Base-by-base conservation (phyloP, 2,113 vertebrate species). In the Syrmaticus mikado region DNA sequence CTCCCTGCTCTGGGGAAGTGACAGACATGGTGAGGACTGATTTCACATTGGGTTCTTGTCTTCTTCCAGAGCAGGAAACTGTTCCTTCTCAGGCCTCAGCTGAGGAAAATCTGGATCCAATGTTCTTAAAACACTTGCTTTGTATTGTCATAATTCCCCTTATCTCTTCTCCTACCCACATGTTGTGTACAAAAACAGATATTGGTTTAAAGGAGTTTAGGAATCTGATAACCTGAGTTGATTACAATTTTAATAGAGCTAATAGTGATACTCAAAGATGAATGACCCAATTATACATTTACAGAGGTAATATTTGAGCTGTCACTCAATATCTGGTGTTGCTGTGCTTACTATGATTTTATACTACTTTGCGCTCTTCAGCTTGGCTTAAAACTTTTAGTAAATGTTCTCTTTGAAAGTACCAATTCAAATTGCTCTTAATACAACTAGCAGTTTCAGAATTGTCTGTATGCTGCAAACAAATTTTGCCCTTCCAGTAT, bases 401-500 rank as follows among this genome's bases (percentile, higher is more conserved):
- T 57, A 53, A 53, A 10, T 9, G 27, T 91, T 89, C 84, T 93
- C 84, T 77, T 81, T 80, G 74, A 52, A 75, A 72, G 68, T 21
- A 83, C 85, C 46, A 43, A 27, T 46, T 78, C 57, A 93, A 92
- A 92, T 48, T 67, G 28, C 61, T 82, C 71, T 72, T 93, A 79
- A 77, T 90, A 57, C 66, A 58, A 74, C 80, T 85, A 90, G 60
- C 87, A 85, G 64, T 60, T 92, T 65, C 79, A 83, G 93, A 91
- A 68, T 38, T 81, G 67, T 50, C 89, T 93, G 57, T 11, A 38
- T 1, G 61, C 60, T 3, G 65, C 85, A 94, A 93, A 89, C 84
- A 94, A 82, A 87, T 83, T 85, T 78, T 89, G 68, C 65, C 72
- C 87, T 80, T 81, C 66, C 79, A 87, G 50, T 80, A 85, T n/a